Evolutionary conservation across 2,113 vertebrate genomes (phyloP), one percentile per base, ranked within the genome.

Genomic region (Eleginops maclovinus): DNA sequence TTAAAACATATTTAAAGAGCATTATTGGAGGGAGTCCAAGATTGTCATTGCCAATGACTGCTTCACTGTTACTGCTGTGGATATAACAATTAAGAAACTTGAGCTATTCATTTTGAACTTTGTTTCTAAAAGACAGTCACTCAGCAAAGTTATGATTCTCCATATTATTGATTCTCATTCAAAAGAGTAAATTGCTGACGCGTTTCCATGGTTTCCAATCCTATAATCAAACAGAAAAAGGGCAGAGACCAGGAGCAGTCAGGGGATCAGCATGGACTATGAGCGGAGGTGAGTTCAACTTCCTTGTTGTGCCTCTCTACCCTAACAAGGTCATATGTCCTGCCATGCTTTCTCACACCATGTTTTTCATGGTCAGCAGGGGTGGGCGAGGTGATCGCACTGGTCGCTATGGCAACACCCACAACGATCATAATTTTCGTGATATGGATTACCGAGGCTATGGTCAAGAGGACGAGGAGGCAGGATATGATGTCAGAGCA

Each of bases 381-480:
- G 93, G 96, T 74, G 96, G 96, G 16, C 94, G 96, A 72, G 95
- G 95, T 14, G 96, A 97, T 76, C 95, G 96, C 17, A 94, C 93
- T 21, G 96, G 96, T 53, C 96, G 96, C 68, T 97, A 97, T 60
- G 95, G 95, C 36, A 94, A 93, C 67, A 88, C 88, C 40, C 83
- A 85, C 15, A 93, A 91, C 3, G 95, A 96, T 64, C 96, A 96
- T 40, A 96, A 97, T 85, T 97, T 96, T 72, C 90, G 94, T 43
- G 96, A 97, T 71, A 96, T 97, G 96, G 96, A 96, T 75, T 96
- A 97, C 61, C 79, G 94, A n/a, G 92, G 82, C 14, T 94, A 92
- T 64, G 88, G 91, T 16, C 92, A 92, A 63, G 94, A 94, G 22
- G 89, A 92, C 1, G 90, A 91, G n/a, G 87, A 93, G 49, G 22